Evolutionary conservation across 2,888 invertebrate genomes (phyloP).

Genomic region (Sisyra nigra): DNA sequence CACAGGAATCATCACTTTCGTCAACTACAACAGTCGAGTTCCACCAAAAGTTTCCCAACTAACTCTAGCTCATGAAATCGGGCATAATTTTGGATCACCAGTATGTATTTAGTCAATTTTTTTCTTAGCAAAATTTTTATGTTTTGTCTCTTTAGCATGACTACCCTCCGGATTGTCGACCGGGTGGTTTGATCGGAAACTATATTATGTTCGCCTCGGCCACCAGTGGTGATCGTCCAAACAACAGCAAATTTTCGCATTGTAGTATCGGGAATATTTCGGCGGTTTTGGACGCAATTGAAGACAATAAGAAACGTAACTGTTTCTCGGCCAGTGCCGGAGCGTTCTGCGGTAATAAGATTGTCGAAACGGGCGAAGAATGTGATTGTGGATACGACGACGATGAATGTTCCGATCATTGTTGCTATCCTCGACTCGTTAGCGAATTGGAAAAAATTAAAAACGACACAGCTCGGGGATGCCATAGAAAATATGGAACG

Average conservation of each 20-base stretch:
- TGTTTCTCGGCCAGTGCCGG: conserved; percentile 85
- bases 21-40: conserved; percentile 94
- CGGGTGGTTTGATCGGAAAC: conserved; percentile 86
- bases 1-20: conserved; percentile 97
- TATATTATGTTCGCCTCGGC: conserved; percentile 99
- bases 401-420: conserved; percentile 79
- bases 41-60: conserved; percentile 95
- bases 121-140: conserved; percentile 5
- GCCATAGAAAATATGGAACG: conserved; percentile 57
- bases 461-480: conserved; percentile 61
- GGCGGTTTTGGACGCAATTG: conserved; percentile 81
- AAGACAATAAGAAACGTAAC: conserved; percentile 79
- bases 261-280: conserved; percentile 94
- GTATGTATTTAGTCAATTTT: conserved; percentile 36
- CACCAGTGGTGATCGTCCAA: conserved; percentile 92
- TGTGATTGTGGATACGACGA: conserved; percentile 95
- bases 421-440: conserved; percentile 80
- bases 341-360: conserved; percentile 98
- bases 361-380: conserved; percentile 94
- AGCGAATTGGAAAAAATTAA: conserved; percentile 48
- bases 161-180: conserved; percentile 77
- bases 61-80: conserved; percentile 95
- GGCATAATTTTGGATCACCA: conserved; percentile 98
- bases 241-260: conserved; percentile 92
- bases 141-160: conserved; percentile 56